A percentile compares a stretch with the other conserved stretches of the same genome.
These are phyloP conservation scores for Xerus inauris DNA, from an alignment of 2,113 vertebrate genomes.

Conservation along the genomic window DNA sequence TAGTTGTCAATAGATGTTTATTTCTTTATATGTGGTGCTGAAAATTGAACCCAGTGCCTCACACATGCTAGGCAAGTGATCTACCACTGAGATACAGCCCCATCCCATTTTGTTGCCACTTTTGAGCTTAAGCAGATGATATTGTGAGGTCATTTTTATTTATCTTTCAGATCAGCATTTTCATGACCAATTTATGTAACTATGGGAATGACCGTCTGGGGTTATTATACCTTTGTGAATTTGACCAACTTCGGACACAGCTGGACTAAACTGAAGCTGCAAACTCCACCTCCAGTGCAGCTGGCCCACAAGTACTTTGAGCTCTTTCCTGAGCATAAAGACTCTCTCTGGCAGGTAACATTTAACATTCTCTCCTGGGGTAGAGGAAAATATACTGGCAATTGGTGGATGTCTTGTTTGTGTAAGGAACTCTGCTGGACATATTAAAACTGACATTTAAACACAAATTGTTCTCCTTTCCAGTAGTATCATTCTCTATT, in stretches of 20 bases:
- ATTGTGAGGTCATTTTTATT: constrained; percentile 45
- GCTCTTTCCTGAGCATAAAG: constrained; percentile 95
- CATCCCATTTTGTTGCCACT: not conserved
- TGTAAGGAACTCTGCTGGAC: not conserved
- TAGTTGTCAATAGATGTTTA: no score
- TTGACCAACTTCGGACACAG: constrained; percentile 94
- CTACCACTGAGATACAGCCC: no score
- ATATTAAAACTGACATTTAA: not conserved
- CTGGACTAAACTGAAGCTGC: constrained; percentile 94
- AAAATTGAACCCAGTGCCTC: no score
- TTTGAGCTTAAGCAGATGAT: not conserved
- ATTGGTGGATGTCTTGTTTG: not conserved
- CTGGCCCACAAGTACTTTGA: constrained; percentile 98
- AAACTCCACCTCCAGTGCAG: constrained; percentile 93
- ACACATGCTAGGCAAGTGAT: no score
- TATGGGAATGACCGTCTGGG: constrained; percentile 98
- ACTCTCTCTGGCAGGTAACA: constrained; percentile 97
- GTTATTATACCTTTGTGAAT: constrained; percentile 95
- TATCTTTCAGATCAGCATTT: constrained; percentile 95
- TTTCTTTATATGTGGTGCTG: no score
- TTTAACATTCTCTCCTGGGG: not conserved
- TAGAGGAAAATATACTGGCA: not conserved
- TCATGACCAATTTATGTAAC: constrained; percentile 99
- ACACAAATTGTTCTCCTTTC: not conserved
- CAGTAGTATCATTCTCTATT: not conserved